Base-by-base conservation (phyloP, 2,888 invertebrate species). In the Gerosis bhagava region DNA sequence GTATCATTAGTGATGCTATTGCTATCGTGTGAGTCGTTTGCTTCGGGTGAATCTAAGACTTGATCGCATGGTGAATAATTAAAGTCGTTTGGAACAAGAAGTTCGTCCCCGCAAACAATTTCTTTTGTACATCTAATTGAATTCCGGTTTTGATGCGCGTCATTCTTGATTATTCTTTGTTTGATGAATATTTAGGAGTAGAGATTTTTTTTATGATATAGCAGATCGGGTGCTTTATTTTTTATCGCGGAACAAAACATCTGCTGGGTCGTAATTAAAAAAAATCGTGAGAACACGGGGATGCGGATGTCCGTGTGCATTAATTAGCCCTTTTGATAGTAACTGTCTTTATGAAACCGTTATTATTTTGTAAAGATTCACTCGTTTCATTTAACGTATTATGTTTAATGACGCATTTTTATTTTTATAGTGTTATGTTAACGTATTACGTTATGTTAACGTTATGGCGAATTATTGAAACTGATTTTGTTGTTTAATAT, bases 81-180 rank as follows among this genome's bases (percentile, higher is more conserved):
- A 83, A 71, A 73, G 57, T 61, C 53, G 62, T 63, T 62, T 70
- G 74, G 75, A 77, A 81, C 79, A 80, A 78, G 80, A 69, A 75
- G 63, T 73, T 68, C 78, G 83, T 83, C 80, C 84, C 84, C 71
- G 69, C 73, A 70, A 65, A 58, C 60, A 68, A 74, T 78, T 77
- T 76, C 81, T 76, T 79, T 87, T 81, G 76, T 81, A 68, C 70
- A 62, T 74, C 75, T 83, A 81, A 84, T 83, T 86, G 79, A 79
- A 82, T 82, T 80, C 87, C 80, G 80, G 86, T 87, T 88, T 76
- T 73, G 75, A 71, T 83, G 81, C 74, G 73, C 68, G 81, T 83
- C 87, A 83, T 84, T 75, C 67, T 77, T 67, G 63, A 67, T 75
- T 74, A 63, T 66, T 76, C 80, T 78, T 75, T 77, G 72, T 76